A percentile compares a stretch with the other conserved stretches of the same genome.
Conservation (phyloP, 2,113 vertebrate genomes). For the Carollia perspicillata region DNA sequence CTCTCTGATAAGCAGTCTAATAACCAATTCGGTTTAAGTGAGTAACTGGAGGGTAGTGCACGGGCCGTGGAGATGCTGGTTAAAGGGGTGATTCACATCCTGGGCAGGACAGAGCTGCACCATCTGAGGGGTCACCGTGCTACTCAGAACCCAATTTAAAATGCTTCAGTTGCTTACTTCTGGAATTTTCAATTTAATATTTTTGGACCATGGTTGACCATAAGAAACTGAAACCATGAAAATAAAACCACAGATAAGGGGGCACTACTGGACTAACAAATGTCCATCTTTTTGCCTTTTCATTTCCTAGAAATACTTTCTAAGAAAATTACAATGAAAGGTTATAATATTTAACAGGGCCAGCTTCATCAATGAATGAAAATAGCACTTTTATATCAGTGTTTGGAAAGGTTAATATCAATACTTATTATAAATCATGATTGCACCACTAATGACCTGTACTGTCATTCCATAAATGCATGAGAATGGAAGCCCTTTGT, state of each 20-base stretch:
- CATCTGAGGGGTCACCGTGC: neutral
- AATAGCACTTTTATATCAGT: neutral
- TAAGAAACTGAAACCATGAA: neutral
- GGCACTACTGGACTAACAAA: neutral
- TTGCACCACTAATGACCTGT: neutral
- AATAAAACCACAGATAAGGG: neutral
- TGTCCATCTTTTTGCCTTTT: neutral
- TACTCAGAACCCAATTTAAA: neutral
- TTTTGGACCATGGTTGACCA: neutral
- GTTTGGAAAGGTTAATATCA: conserved; percentile 25
- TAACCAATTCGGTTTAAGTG: neutral
- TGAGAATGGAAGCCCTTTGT: neutral
- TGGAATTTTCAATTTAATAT: neutral
- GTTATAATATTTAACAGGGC: neutral
- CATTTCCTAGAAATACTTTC: neutral
- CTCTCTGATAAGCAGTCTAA: neutral
- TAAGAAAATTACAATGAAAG: neutral
- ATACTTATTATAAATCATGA: conserved; percentile 8
- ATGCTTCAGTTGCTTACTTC: neutral
- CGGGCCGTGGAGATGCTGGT: neutral
- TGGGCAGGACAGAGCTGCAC: neutral
- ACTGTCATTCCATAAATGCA: neutral
- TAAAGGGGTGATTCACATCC: neutral
- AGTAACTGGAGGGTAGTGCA: neutral
- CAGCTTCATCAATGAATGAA: neutral